Evolutionary conservation across 2,113 vertebrate species (phyloP), one percentile per base, ranked within the genome.

Genomic region (Anolis carolinensis): DNA sequence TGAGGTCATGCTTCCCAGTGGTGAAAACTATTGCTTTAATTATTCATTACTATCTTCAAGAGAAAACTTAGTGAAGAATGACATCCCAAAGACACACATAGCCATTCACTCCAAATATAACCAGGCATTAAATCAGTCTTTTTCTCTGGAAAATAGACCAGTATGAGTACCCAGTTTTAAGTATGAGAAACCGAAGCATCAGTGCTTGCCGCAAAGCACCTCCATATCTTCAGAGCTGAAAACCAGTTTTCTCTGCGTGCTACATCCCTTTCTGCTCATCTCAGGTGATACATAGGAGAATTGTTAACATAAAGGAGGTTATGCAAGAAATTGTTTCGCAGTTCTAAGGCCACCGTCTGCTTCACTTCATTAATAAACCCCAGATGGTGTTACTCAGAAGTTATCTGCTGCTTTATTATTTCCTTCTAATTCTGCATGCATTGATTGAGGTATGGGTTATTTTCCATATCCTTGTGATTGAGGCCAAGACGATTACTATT

Each of bases 401-500:
- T n/a, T 52, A 25, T 84, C n/a, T 67, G 48, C 7, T 48, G 48
- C 36, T 27, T 4, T 16, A 71, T 27, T 2, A 71, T 89, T 91
- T 76, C 13, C 32, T 55, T 36, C 74, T 88, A 73, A 86, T 84
- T 86, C 74, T 81, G 9, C 39, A 86, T 83, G 81, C 6, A 70
- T 16, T 30, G 78, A 81, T 88, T 44, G 39, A 44, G 39, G 1
- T 7, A 81, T 48, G 34, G 67, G 2, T 9, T 77, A 68, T 44
- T 89, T 83, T 79, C 27, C 59, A 18, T 48, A 71, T 75, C 10
- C 84, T 91, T 86, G 10, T 52, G 7, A 88, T 77, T 62, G 73
- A 7, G 39, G 13, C 6, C 73, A 89, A 52, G 23, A 7, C 25
- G 21, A 5, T 88, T 75, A 39, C 3, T 32, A 79, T 71, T 71